These are phyloP conservation scores for Bimastos eiseni DNA, from an alignment of 2,888 invertebrate genomes.

Conservation along the genomic window DNA sequence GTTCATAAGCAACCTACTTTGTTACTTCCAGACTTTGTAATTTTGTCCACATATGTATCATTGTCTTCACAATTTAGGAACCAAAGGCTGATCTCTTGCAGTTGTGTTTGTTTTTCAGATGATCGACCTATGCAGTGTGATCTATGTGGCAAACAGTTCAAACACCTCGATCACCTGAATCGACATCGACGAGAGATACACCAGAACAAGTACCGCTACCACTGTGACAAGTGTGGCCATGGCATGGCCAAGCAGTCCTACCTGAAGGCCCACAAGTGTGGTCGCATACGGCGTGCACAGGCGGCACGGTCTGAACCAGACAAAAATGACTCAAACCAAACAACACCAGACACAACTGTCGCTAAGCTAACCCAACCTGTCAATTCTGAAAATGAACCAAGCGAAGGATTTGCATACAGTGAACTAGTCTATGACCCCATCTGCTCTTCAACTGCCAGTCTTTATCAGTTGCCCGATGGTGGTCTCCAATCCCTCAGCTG, in stretches of 20 bases:
- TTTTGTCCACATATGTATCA: neutral
- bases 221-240: conserved; percentile 26
- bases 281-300: conserved; percentile 10
- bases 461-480: neutral
- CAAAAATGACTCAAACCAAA: neutral
- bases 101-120: neutral
- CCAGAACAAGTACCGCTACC: conserved; percentile 25
- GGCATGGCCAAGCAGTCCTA: conserved; percentile 16
- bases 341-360: neutral
- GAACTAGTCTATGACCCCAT: neutral
- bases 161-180: neutral
- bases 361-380: neutral
- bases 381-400: neutral
- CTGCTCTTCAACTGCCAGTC: neutral
- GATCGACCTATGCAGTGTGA: conserved; percentile 15
- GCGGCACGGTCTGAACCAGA: neutral
- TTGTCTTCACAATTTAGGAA: neutral
- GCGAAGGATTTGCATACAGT: neutral
- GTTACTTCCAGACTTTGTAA: too few relatives aligned
- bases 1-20: neutral
- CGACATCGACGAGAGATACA: neutral
- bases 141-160: conserved; percentile 25
- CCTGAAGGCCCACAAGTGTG: conserved; percentile 24
- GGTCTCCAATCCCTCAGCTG: neutral
- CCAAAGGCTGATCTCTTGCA: neutral